These are phyloP conservation scores for Lymantria dispar DNA, from an alignment of 2,888 invertebrate species.

Conservation along the genomic window DNA sequence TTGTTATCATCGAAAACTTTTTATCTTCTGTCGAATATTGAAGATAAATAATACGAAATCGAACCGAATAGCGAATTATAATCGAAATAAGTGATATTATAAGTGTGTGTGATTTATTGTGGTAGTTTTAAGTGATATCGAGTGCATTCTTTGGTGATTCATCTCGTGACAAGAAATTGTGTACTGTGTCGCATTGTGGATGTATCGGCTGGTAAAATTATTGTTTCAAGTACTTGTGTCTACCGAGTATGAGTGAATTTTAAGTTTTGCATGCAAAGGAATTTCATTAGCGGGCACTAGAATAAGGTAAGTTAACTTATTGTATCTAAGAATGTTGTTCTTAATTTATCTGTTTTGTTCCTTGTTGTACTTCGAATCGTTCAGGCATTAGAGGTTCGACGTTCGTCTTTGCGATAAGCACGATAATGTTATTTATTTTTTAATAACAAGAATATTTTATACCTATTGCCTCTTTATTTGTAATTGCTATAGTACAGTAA, in stretches of 20 bases:
- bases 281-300: constrained; percentile 25
- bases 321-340: background rate
- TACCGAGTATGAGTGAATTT: constrained; percentile 53
- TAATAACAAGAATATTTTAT: background rate
- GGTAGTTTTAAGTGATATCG: constrained; percentile 48
- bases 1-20: constrained; percentile 58
- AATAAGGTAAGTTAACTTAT: constrained; percentile 33
- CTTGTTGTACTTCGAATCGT: constrained; percentile 9
- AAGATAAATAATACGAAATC: constrained; percentile 51
- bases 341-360: background rate
- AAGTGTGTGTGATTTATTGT: constrained; percentile 52
- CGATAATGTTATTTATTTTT: constrained; percentile 14
- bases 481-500: background rate
- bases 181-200: constrained; percentile 55
- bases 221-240: constrained; percentile 39
- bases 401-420: constrained; percentile 14
- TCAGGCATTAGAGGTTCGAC: constrained; percentile 13
- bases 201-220: constrained; percentile 50
- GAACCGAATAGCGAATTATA: constrained; percentile 48
- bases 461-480: background rate
- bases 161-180: constrained; percentile 74
- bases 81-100: constrained; percentile 45
- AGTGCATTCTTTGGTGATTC: constrained; percentile 79
- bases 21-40: constrained; percentile 54
- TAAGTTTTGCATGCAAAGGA: constrained; percentile 36